Base-by-base conservation (phyloP, 2,797 vertebrate species). In the Scolopax bukidnonensis region DNA sequence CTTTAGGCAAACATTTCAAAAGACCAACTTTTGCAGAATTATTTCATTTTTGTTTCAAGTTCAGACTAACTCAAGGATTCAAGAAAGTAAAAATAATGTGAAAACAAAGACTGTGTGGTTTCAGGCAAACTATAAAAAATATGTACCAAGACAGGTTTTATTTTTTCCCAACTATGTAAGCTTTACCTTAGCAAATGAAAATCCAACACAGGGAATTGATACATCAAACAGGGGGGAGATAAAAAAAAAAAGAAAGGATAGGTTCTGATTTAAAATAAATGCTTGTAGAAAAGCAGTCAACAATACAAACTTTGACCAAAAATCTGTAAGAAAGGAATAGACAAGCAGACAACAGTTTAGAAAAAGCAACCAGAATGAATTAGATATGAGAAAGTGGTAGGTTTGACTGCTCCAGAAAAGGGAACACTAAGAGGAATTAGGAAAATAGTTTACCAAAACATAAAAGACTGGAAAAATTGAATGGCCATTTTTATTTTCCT, bases 151-250 rank as follows among this genome's bases (percentile, higher is more conserved):
- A n/a, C 27, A 80, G 14, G 19, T 74, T 87, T 85, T 48, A 67
- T 10, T 68, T 91, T 65, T 65, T 36, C 16, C 17, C 32, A 80
- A 28, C 16, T 70, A 47, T 5, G 21, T 50, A 93, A 80, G 32
- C 19, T 79, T 85, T 53, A 65, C 23, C 16, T 79, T 60, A 56
- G 9, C 32, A 75, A 40, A 73, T 40, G 45, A 91, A 94, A 95
- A 82, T 45, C 23, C 15, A 61, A 50, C 47, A 73, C 0, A 0
- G 4, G 41, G 40, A 93, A 70, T 16, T 54, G 19, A 76, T 11
- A 54, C 10, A 32, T 56, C 38, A 57, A 17, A 56, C 6, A 43
- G 14, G 3, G 16, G 1, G 25, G 1, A 9, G 11, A 1, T 11
- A 19, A 32, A 27, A 14, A 1, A 13, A 4, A 45, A 43, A 14